A percentile compares a stretch with the other conserved stretches of the same genome.
These are phyloP conservation scores for Turritopsis dohrnii DNA, from an alignment of 30 jellyfish, hydroid and myxozoan species.

Conservation along the genomic window DNA sequence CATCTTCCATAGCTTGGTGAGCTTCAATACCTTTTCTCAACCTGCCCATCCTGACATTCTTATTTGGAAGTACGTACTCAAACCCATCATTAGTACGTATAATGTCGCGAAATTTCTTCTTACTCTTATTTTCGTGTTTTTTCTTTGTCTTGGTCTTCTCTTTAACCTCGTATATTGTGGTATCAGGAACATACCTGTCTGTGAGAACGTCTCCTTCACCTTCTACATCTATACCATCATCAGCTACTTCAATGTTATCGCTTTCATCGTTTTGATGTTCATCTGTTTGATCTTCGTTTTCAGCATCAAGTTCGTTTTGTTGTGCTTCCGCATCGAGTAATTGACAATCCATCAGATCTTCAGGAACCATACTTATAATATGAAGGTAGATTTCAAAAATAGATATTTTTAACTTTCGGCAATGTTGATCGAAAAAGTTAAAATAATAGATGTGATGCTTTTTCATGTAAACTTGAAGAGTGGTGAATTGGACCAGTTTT, in stretches of 20 bases:
- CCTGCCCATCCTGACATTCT: slow-evolving; percentile 17
- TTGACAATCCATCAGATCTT: background rate
- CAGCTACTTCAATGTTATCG: background rate
- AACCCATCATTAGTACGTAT: slow-evolving; percentile 38
- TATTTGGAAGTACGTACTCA: slow-evolving; percentile 32
- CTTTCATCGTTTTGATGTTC: background rate
- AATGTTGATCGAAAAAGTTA: background rate
- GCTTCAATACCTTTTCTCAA: slow-evolving; percentile 11
- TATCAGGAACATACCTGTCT: slow-evolving; percentile 58
- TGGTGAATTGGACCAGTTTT: background rate
- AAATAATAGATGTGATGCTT: background rate
- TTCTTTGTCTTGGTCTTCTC: background rate
- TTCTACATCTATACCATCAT: slow-evolving; percentile 30
- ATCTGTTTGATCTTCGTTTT: background rate
- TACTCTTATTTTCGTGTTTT: background rate
- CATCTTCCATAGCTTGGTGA: slow-evolving; percentile 44
- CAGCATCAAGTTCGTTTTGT: background rate
- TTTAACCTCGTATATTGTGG: background rate
- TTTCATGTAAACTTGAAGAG: background rate
- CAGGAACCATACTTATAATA: background rate
- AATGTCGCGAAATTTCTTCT: background rate
- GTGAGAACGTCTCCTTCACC: slow-evolving; percentile 68
- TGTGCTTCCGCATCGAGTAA: background rate
- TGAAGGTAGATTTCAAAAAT: background rate
- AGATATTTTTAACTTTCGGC: background rate